phyloP scores from a whole-genome alignment of 2,113 vertebrate genomes.

The Irena cyanogastra region DNA sequence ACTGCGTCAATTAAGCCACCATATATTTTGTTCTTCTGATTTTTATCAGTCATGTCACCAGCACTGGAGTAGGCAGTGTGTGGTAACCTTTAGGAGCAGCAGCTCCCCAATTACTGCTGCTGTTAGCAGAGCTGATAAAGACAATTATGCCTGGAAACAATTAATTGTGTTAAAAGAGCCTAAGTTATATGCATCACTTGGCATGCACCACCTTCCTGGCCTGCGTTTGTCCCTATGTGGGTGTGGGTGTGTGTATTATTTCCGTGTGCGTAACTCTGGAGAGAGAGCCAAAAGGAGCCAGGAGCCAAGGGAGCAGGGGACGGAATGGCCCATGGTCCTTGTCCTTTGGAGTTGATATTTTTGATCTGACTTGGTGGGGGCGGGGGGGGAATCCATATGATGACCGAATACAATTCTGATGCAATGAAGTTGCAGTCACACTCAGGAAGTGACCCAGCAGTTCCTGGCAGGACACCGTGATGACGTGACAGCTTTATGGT shows the following conservation, averaged over 20 bases:
- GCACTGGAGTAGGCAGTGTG: neutral
- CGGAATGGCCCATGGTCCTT: neutral
- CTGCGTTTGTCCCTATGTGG: neutral
- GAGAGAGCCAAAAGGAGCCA: neutral
- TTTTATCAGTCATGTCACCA: neutral
- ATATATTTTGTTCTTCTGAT: neutral
- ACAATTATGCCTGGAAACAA: conserved; percentile 14
- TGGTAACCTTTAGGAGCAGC: neutral
- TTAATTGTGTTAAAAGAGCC: neutral
- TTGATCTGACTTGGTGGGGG: no score
- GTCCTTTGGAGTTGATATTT: neutral
- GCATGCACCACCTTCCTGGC: neutral
- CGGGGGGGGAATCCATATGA: no score
- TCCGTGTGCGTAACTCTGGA: neutral
- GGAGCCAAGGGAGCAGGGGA: neutral
- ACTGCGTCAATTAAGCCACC: neutral
- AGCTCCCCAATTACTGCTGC: neutral
- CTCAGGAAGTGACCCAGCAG: neutral
- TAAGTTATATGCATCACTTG: neutral
- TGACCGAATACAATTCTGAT: neutral
- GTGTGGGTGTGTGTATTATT: neutral
- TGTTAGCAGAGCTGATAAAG: conserved; percentile 6
- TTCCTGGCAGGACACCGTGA: neutral
- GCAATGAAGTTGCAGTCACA: neutral
- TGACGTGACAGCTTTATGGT: neutral